Evolutionary conservation across 2,797 vertebrate genomes (phyloP).

Genomic region (Monodelphis domestica): DNA sequence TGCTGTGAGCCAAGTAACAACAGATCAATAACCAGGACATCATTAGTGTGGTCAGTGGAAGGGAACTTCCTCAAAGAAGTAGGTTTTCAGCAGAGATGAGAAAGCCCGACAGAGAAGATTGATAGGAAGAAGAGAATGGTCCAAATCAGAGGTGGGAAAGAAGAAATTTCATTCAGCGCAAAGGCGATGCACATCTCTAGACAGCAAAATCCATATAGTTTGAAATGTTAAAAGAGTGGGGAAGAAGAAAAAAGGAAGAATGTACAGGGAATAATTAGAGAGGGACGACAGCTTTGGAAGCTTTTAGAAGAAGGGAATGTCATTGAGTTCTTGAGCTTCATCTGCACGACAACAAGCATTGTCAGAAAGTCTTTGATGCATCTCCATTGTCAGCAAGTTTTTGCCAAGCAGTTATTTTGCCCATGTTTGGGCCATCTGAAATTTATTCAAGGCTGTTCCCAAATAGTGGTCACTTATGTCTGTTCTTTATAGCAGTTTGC

Average conservation of each 20-base stretch:
- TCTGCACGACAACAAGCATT: conserved; percentile 1
- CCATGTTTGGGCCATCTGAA: background rate
- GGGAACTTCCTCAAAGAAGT: conserved; percentile 9
- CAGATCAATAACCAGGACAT: background rate
- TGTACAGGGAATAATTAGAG: background rate
- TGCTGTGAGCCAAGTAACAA: background rate
- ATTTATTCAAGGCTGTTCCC: background rate
- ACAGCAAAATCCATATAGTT: background rate
- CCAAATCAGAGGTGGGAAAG: background rate
- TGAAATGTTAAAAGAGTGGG: background rate
- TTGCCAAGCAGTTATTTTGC: background rate
- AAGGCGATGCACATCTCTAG: background rate
- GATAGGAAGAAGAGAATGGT: background rate
- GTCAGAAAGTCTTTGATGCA: background rate
- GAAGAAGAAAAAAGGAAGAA: background rate
- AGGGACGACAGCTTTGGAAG: background rate
- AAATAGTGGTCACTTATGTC: background rate
- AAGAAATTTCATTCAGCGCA: background rate
- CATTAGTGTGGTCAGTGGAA: background rate
- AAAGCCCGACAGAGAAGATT: background rate
- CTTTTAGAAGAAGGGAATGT: background rate
- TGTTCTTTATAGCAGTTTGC: background rate
- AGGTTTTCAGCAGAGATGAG: background rate
- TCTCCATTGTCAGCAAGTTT: background rate
- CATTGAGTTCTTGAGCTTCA: background rate